Evolutionary conservation across 2,888 invertebrate species (phyloP).

Genomic region (Thereva nobilitata): DNA sequence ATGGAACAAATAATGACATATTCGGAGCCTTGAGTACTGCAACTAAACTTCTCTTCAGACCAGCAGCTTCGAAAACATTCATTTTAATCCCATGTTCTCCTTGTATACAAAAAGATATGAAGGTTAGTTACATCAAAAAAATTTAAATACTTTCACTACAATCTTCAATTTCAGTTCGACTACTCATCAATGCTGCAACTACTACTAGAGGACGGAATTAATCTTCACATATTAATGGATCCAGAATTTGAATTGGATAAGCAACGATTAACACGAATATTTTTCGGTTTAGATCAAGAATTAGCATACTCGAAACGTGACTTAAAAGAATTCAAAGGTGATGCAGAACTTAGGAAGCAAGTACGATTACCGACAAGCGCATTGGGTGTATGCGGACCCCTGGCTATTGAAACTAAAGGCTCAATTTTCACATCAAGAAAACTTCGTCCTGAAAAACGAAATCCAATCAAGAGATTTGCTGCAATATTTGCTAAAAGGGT

Average conservation of each 20-base stretch:
- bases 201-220: conserved; percentile 78
- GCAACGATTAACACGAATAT: conserved; percentile 70
- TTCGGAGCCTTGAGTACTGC: conserved; percentile 77
- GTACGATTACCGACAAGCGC: conserved; percentile 75
- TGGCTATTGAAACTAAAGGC: conserved; percentile 83
- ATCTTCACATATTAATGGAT: conserved; percentile 81
- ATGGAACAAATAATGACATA: conserved; percentile 65
- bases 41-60: conserved; percentile 73
- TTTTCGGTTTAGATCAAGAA: conserved; percentile 78
- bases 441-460: conserved; percentile 62
- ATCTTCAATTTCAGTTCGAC: conserved; percentile 65
- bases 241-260: conserved; percentile 78
- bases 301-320: conserved; percentile 82
- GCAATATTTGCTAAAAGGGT: conserved; percentile 70
- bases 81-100: conserved; percentile 79
- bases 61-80: conserved; percentile 82
- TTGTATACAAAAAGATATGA: conserved; percentile 71
- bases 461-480: conserved; percentile 66
- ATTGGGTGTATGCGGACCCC: conserved; percentile 76
- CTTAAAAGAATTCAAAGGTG: conserved; percentile 69
- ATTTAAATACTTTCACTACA: conserved; percentile 7
- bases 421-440: conserved; percentile 68
- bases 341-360: conserved; percentile 71
- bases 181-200: conserved; percentile 82
- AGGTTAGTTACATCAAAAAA: conserved; percentile 59